Conservation (phyloP, 2,797 vertebrate species). For the Melanotaenia parkinsoni region DNA sequence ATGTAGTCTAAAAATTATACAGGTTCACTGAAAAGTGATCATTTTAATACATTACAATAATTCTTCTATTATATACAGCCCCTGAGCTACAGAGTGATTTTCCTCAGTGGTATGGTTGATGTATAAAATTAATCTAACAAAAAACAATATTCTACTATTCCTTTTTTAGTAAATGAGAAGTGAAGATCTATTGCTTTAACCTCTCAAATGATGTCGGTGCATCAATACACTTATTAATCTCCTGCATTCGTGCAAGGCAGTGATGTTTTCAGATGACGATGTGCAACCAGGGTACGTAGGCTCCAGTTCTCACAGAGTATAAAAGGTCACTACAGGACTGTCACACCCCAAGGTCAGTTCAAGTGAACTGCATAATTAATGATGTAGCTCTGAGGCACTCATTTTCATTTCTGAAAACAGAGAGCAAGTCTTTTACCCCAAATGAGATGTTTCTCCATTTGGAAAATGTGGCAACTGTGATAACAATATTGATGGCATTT, state of each 20-base stretch:
- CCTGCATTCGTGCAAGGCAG: constrained; percentile 61
- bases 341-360: constrained; percentile 65
- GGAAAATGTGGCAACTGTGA: constrained; percentile 44
- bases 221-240: constrained; percentile 70
- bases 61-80: too few species aligned
- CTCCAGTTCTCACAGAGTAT: constrained; percentile 66
- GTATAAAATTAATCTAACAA: neutral
- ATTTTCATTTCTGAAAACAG: constrained; percentile 57
- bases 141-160: neutral
- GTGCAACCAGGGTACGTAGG: constrained; percentile 53
- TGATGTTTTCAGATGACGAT: constrained; percentile 61
- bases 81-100: neutral
- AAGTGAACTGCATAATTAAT: constrained; percentile 68
- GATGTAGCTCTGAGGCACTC: constrained; percentile 56
- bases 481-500: constrained; percentile 13
- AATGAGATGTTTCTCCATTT: constrained; percentile 32
- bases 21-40: neutral
- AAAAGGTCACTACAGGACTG: constrained; percentile 65
- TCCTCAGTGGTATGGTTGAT: neutral
- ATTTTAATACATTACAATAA: neutral
- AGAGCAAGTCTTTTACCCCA: constrained; percentile 45
- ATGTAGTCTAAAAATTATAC: neutral
- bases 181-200: constrained; percentile 56
- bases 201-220: constrained; percentile 58
- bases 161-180: constrained; percentile 22